Conservation (phyloP, 2,113 vertebrate genomes). For the Rhinolophus sinicus region DNA sequence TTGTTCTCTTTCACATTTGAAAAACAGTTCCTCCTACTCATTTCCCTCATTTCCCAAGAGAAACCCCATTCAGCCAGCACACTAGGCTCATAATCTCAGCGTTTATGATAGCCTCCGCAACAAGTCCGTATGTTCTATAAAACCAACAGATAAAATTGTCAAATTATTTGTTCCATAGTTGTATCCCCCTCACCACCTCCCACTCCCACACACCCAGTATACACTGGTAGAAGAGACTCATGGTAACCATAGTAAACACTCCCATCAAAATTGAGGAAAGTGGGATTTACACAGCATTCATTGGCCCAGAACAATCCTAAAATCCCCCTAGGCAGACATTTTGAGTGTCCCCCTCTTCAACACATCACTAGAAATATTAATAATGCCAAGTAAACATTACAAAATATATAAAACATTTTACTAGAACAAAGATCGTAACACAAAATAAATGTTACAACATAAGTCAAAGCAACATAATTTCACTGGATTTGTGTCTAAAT, state of each 20-base stretch:
- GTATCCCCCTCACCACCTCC: neutral
- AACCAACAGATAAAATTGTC: neutral
- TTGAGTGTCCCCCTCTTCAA: neutral
- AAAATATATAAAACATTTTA: neutral
- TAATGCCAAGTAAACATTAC: neutral
- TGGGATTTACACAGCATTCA: neutral
- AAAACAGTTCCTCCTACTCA: neutral
- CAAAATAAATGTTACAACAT: neutral
- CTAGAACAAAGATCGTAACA: neutral
- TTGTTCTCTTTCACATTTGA: neutral
- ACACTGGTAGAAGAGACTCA: rapidly evolving
- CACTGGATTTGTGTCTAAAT: neutral
- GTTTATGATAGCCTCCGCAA: rapidly evolving
- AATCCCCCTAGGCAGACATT: neutral
- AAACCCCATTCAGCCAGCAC: neutral
- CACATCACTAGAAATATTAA: neutral
- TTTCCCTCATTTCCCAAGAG: neutral
- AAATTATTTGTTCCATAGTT: neutral
- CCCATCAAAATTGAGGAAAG: neutral
- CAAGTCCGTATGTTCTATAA: neutral
- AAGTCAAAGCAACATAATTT: neutral
- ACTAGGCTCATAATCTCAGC: neutral
- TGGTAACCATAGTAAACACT: neutral
- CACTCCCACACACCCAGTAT: neutral
- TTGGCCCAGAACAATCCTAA: neutral